Base-by-base conservation (phyloP, 2,797 vertebrate species). In the Lycodopsis pacificus region DNA sequence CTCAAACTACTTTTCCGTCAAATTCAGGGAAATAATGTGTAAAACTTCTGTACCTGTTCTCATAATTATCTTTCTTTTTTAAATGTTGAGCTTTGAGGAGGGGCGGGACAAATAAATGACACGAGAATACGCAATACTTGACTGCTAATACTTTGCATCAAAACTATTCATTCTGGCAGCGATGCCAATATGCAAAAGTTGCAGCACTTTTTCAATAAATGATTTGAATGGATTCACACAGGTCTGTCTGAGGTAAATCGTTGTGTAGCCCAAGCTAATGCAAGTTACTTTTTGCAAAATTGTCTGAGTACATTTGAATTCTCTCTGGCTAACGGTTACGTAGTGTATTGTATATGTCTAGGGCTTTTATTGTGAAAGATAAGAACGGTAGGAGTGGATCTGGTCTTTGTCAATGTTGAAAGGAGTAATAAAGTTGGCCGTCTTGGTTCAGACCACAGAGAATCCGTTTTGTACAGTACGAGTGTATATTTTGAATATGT, bases 41-140 rank as follows among this genome's bases (percentile, higher is more conserved):
- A 59, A n/a, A 62, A 81, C 25, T 53, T 12, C 12, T 40, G 36
- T 75, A 74, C 38, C 5, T 58, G 44, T 25, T 64, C 61, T 61
- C 20, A n/a, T 51, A 51, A 8, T 51, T 51, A 10, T 51, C 20
- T n/a, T 19, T 20, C 40, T 42, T 11, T 42, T 42, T 49, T 4
- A 1, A 46, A 44, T 44, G 42, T 46, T 46, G 15, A 46, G 44
- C 15, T 17, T 7, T 46, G 6, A 46, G 44, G 11, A 46, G 46
- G 19, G 19, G 46, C 3, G 7, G 2, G 8, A 49, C 48, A 3
- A 49, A 49, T 49, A n/a, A n/a, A 7, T 20, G 6, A 44, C 0
- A 44, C 13, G 2, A 44, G 15, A 44, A 44, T 15, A 3, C 14
- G 14, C 5, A 44, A 44, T 44, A 44, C 14, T n/a, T 49, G 17